phyloP scores from a whole-genome alignment of 1,140 invertebrate species.

The Pogonomyrmex barbatus region DNA sequence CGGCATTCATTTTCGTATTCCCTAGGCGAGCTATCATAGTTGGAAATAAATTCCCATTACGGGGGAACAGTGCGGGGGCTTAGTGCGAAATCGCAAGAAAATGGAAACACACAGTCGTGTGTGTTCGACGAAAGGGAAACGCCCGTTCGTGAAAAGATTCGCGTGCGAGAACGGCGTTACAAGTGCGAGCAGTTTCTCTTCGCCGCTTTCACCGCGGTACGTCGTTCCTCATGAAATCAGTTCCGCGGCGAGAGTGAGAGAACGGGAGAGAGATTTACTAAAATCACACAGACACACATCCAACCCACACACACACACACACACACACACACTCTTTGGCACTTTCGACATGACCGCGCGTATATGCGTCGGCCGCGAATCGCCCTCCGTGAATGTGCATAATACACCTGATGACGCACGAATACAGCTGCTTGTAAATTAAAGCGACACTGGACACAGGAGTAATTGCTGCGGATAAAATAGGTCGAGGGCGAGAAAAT shows the following conservation, averaged over 20 bases:
- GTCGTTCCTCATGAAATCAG: constrained; percentile 32
- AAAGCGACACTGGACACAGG: constrained; percentile 45
- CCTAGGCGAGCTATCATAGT: constrained; percentile 51
- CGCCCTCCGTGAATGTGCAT: constrained; percentile 12
- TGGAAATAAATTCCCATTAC: constrained; percentile 48
- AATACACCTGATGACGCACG: constrained; percentile 53
- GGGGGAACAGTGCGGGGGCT: background rate
- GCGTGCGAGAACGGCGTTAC: constrained; percentile 10
- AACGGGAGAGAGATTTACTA: background rate
- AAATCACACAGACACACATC: background rate
- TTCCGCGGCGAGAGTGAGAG: background rate
- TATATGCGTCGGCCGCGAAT: background rate
- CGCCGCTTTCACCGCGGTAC: background rate
- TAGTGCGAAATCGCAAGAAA: constrained; percentile 51
- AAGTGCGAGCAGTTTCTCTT: constrained; percentile 15
- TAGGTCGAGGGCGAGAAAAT: constrained; percentile 59
- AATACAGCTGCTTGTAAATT: constrained; percentile 56
- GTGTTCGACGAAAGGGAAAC: constrained; percentile 28
- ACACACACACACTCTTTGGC: background rate
- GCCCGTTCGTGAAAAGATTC: constrained; percentile 44
- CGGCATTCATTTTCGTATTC: constrained; percentile 55
- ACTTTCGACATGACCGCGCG: background rate
- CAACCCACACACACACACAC: background rate
- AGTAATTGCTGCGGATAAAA: constrained; percentile 22
- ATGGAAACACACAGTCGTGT: constrained; percentile 39